These are phyloP conservation scores for Hemicordylus capensis DNA, from an alignment of 2,113 vertebrate genomes.

Conservation along the genomic window DNA sequence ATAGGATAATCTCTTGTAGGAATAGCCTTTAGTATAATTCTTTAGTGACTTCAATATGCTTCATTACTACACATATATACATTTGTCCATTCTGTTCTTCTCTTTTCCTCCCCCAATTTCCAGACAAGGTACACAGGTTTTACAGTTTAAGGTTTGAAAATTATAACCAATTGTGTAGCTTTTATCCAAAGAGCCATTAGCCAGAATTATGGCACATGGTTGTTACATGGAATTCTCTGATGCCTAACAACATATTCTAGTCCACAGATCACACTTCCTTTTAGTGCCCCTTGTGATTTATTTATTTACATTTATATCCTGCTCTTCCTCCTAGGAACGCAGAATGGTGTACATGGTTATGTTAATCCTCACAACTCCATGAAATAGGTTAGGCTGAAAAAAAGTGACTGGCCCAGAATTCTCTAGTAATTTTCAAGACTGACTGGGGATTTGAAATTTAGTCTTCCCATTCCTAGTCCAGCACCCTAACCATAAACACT, in stretches of 20 bases:
- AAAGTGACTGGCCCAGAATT: too few species aligned
- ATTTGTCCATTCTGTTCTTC: neutral
- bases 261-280: neutral
- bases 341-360: too few species aligned
- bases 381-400: too few species aligned
- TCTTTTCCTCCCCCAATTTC: neutral
- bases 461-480: too few species aligned
- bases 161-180: neutral
- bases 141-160: neutral
- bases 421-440: too few species aligned
- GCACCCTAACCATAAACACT: too few species aligned
- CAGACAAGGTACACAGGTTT: neutral
- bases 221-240: accelerated
- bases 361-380: too few species aligned
- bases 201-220: neutral
- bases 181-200: accelerated
- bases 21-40: neutral
- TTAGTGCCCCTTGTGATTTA: neutral
- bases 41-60: neutral
- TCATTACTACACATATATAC: neutral
- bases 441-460: too few species aligned
- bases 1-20: neutral
- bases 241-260: accelerated
- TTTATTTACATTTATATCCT: too few species aligned
- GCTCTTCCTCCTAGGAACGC: too few species aligned